Conservation (phyloP, 2,888 invertebrate species). For the Drosophila paranaensis region DNA sequence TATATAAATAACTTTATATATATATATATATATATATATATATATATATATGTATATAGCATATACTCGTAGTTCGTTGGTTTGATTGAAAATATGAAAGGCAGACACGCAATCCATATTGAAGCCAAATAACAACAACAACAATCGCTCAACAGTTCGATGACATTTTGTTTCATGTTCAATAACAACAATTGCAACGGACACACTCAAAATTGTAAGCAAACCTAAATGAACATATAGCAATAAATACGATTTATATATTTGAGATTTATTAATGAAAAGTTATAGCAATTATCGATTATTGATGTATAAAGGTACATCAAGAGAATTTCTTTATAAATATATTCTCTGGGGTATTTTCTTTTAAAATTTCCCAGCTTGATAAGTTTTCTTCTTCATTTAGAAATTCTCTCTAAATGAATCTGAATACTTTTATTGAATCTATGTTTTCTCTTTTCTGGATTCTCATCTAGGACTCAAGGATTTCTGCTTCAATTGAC, state of each 20-base stretch:
- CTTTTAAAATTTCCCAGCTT: too few relatives aligned
- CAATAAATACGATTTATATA: neutral
- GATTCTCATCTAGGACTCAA: too few relatives aligned
- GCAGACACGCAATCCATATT: slow-evolving; percentile 61
- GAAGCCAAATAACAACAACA: slow-evolving; percentile 23
- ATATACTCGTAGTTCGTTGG: slow-evolving; percentile 5
- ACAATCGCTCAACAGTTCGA: slow-evolving; percentile 61
- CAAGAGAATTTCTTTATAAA: too few relatives aligned
- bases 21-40: slow-evolving; percentile 1
- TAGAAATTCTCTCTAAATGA: too few relatives aligned
- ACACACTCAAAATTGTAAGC: slow-evolving; percentile 19
- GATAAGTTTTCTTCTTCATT: neutral
- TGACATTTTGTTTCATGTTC: slow-evolving; percentile 67
- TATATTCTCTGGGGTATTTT: too few relatives aligned
- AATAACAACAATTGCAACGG: slow-evolving; percentile 66
- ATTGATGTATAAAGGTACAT: too few relatives aligned
- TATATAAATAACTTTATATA: slow-evolving; percentile 9
- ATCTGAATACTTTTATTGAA: too few relatives aligned
- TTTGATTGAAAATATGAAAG: slow-evolving; percentile 50
- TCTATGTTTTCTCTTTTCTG: too few relatives aligned
- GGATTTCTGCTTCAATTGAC: too few relatives aligned
- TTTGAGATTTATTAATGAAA: slow-evolving; percentile 6
- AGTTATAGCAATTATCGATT: too few relatives aligned
- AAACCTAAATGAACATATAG: neutral
- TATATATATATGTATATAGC: slow-evolving; percentile 8